Evolutionary conservation across 2,888 invertebrate genomes (phyloP), one percentile per base, ranked within the genome.

Genomic region (Clostera curtula): DNA sequence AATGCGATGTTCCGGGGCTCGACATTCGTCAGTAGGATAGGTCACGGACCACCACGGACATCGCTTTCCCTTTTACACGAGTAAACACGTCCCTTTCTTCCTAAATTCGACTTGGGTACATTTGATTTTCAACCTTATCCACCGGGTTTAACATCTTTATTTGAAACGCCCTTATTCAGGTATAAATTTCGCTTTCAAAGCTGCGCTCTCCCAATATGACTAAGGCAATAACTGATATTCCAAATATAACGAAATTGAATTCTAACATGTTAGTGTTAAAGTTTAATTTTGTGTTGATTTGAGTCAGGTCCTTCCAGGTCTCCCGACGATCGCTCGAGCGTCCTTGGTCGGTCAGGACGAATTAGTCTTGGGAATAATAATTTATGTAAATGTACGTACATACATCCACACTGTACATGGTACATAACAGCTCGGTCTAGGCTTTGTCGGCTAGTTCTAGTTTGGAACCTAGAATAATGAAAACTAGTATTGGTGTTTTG

Each of bases 21-120:
- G 75, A 73, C 77, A 77, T 79, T 82, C 79, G 74, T 75, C 71
- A 79, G 82, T 83, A 80, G 82, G 82, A 82, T 83, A 83, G 83
- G 83, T 83, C 83, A 80, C 82, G 82, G 82, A 80, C 77, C 64
- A 71, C 54, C 62, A 62, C 54, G 63, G 61, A 55, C 55, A 51
- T 54, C 29, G 46, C 51, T 40, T 34, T 76, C 77, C 50, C 64
- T 40, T 52, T 77, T 69, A 44, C 27, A 38, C 67, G 10, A 34
- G 44, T 50, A 43, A 33, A 34, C 26, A 38, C 49, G 44, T 72
- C 64, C 46, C 51, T 45, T 36, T 61, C 54, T 24, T 39, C 45
- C 47, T 34, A 34, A 45, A 49, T 48, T 41, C 40, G 27, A 34
- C 28, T 20, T n/a, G 5, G 5, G 10, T 27, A 21, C 37, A 14